phyloP scores from a whole-genome alignment of 2,113 vertebrate genomes.

The Heterochromis multidens region DNA sequence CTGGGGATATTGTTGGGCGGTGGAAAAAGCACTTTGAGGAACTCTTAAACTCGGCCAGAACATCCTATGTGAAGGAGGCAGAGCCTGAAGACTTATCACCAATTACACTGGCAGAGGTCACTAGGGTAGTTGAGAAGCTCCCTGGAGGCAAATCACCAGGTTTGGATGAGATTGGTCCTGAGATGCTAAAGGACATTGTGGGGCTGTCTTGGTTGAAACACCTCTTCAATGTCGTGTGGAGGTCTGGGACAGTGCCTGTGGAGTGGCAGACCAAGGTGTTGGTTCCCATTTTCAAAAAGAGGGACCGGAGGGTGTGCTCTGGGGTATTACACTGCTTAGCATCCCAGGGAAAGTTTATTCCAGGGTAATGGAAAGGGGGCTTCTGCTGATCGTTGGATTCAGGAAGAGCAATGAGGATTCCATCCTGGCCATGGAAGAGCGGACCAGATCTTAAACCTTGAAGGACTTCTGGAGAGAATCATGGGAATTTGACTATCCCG shows the following conservation, averaged over 20 bases:
- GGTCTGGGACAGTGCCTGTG: background rate
- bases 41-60: background rate
- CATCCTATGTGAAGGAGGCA: background rate
- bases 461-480: background rate
- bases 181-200: background rate
- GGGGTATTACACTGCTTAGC: background rate
- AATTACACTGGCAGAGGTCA: background rate
- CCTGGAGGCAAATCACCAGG: background rate
- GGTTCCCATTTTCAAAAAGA: background rate
- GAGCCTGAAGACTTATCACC: background rate
- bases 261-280: background rate
- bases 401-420: background rate
- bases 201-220: background rate
- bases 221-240: background rate
- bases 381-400: background rate
- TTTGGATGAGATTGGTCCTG: fast-evolving
- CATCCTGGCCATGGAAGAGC: background rate
- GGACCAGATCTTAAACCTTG: background rate
- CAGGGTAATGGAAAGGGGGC: background rate
- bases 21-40: background rate
- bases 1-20: background rate
- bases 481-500: background rate
- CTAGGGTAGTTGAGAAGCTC: background rate
- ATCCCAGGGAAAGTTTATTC: background rate
- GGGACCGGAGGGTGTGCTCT: background rate